Conservation (phyloP, 2,888 invertebrate species). For the Phlogophora meticulosa region DNA sequence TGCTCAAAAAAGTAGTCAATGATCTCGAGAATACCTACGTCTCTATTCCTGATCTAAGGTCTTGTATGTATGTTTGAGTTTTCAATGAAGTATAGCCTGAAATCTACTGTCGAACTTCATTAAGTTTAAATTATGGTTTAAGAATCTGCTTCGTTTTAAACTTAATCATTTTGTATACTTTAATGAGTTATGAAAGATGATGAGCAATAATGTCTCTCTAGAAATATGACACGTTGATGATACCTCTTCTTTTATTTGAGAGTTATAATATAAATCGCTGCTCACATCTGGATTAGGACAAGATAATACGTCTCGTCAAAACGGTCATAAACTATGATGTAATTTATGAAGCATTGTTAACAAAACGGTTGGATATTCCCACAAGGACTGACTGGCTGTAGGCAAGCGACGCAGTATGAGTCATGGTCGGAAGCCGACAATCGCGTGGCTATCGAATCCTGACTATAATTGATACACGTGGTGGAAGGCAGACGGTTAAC, state of each 20-base stretch:
- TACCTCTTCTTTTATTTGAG: too few relatives aligned
- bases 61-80: not conserved
- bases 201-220: too few relatives aligned
- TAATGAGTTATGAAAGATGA: too few relatives aligned
- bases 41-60: not conserved
- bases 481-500: conserved; percentile 32
- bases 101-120: conserved; percentile 8
- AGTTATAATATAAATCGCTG: too few relatives aligned
- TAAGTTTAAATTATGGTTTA: too few relatives aligned
- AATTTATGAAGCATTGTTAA: conserved; percentile 45
- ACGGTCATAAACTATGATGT: conserved; percentile 53
- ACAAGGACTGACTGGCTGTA: conserved; percentile 50
- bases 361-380: conserved; percentile 60
- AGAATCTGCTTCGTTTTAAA: too few relatives aligned
- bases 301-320: conserved; percentile 32
- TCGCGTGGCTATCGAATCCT: conserved; percentile 54
- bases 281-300: conserved; percentile 33
- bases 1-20: conserved; percentile 27
- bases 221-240: too few relatives aligned
- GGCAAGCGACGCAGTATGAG: conserved; percentile 49
- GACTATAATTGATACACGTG: conserved; percentile 53
- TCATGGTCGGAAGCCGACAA: conserved; percentile 64
- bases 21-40: not conserved
- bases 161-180: too few relatives aligned
- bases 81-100: not conserved